Base-by-base conservation (phyloP, 2,113 vertebrate species). In the Leptobrachium ailaonicum region DNA sequence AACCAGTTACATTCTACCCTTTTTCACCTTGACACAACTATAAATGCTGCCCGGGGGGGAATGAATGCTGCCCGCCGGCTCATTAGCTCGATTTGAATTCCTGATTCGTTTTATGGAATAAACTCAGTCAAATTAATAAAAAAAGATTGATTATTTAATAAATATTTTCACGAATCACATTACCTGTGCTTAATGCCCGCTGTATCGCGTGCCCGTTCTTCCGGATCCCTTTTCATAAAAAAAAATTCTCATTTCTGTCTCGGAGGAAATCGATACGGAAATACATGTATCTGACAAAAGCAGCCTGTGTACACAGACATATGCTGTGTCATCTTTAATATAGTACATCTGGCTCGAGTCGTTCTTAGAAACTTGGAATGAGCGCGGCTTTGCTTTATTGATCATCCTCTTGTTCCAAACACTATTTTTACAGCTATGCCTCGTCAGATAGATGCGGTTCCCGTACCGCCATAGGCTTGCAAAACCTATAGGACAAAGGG, bases 301-400 rank as follows among this genome's bases (percentile, higher is more conserved):
- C 20, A 32, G 20, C 20, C 20, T 32, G 20, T 56, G 70, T 54
- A 50, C 53, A 32, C 71, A 66, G 77, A 80, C 77, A n/a, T 66
- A 56, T 73, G 62, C 71, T 54, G 62, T 80, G 77, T 73, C 77
- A 80, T 80, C 70, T 80, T 73, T 80, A 80, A 80, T 80, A 73
- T 63, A 76, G 74, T 67, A 66, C 71, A 80, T 73, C 77, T 70
- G 66, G 62, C 66, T 72, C 64, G 77, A 72, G 68, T 80, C 63
- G 56, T 70, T 80, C 62, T 10, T 14, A 67, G 60, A 66, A 73
- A 56, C 77, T 63, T 67, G 70, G 62, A 50, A 44, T 64, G 77
- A 73, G 70, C 66, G 14, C 70, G 41, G 43, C 69, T 56, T 13
- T 14, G 40, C 43, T 10, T 56, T 73, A 80, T 80, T 73, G 71